These are phyloP conservation scores for Malaclemys terrapin DNA, from an alignment of 2,113 vertebrate species.

Conservation along the genomic window DNA sequence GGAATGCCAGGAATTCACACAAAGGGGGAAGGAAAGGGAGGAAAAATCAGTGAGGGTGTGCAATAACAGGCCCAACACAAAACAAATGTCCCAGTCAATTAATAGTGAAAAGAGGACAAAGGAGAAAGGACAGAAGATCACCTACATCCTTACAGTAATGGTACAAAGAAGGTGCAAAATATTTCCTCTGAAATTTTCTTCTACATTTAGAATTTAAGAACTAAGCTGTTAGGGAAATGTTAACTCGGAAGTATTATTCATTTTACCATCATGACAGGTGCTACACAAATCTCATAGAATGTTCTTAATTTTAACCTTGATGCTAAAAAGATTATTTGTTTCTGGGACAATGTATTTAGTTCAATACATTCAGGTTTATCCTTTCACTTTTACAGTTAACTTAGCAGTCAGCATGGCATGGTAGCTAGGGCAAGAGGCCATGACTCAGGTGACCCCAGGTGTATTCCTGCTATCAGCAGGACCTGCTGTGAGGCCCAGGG, in stretches of 20 bases:
- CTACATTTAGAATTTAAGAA: background rate
- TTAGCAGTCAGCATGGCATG: background rate
- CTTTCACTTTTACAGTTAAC: background rate
- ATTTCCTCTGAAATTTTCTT: constrained; percentile 37
- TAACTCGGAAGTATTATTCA: background rate
- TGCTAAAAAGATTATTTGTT: background rate
- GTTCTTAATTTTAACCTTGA: background rate
- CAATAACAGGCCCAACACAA: background rate
- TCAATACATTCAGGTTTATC: constrained; percentile 7
- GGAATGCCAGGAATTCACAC: background rate
- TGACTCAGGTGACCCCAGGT: background rate
- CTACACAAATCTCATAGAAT: background rate
- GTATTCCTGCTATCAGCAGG: background rate
- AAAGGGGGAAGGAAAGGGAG: background rate
- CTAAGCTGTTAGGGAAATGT: background rate
- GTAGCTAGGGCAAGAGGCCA: too few relatives aligned
- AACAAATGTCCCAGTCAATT: background rate
- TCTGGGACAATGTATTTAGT: background rate
- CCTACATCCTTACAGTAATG: background rate
- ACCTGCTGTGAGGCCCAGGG: background rate
- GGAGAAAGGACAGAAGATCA: background rate
- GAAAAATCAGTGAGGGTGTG: background rate
- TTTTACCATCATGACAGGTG: background rate
- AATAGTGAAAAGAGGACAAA: background rate
- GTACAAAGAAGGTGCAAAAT: constrained; percentile 18